Evolutionary conservation across 64 coral and sea anemone species (phyloP), one percentile per base, ranked within the genome.

Genomic region (Porites lutea): DNA sequence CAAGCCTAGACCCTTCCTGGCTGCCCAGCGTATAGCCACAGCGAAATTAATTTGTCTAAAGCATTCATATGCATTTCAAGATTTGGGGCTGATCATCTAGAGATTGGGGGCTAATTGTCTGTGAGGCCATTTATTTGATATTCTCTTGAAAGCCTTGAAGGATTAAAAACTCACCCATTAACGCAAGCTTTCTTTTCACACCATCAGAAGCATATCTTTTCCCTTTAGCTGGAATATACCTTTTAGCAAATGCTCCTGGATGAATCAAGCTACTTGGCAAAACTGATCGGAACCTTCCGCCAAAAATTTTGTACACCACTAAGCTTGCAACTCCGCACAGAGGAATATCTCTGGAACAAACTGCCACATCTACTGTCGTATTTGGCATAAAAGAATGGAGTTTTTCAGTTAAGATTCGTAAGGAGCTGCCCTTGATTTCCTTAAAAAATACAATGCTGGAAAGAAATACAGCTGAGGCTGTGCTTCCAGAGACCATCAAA

Each of bases 231-330:
- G 97, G 94, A 37, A 96, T 43, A 68, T 59, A 79, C 5, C 48
- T 65, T 51, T 58, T 98, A 77, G 97, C 97, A 93, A 98, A 98
- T 6, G 97, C 90, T 74, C 97, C 97, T 74, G 97, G 93, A 89
- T 98, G 78, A 71, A 93, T 74, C 13, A 98, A 86, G 57, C 88
- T 95, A 71, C 97, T 98, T 79, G 97, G 97, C 18, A 98, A 77
- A 10, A 88, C 91, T 52, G 94, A 93, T n/a, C 94, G 59, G 65
- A 94, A 96, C 21, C 87, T 76, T 10, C 97, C 97, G 45, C 91
- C 94, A 59, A 98, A 57, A 7, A 74, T 46, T 69, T 96, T 98
- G 59, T 93, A 96, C 6, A 96, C 77, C 11, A 88, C n/a, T 18
- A 98, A 46, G 88, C 91, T 88, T 8, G 59, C 78, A 5, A 86